Conservation (phyloP, 2,888 invertebrate genomes). For the Eurytoma adleriae region DNA sequence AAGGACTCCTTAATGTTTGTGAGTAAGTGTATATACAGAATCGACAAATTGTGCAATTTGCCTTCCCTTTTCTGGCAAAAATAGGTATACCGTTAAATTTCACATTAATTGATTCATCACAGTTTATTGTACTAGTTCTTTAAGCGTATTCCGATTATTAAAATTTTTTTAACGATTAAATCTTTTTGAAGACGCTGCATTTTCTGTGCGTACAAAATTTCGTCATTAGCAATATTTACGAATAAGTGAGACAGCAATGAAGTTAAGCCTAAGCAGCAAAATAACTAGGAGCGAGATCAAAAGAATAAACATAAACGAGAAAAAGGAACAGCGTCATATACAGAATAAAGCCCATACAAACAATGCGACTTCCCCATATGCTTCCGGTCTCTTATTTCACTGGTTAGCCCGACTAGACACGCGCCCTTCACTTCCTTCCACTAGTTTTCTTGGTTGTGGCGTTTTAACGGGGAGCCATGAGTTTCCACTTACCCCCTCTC, state of each 20-base stretch:
- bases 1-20: background rate
- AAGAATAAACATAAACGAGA: constrained; percentile 5
- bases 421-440: constrained; percentile 68
- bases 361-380: constrained; percentile 74
- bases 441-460: constrained; percentile 33
- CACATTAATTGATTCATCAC: too few species aligned
- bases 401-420: constrained; percentile 70
- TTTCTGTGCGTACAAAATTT: background rate
- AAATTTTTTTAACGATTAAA: background rate
- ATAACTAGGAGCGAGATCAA: constrained; percentile 9
- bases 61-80: too few species aligned
- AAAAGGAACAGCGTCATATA: constrained; percentile 21
- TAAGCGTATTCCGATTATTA: background rate
- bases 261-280: constrained; percentile 31
- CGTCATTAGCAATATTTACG: background rate
- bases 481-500: constrained; percentile 45
- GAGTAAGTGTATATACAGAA: too few species aligned
- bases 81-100: too few species aligned
- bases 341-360: constrained; percentile 70
- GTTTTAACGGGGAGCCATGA: constrained; percentile 21
- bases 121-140: too few species aligned
- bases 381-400: constrained; percentile 76
- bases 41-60: too few species aligned
- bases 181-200: too few species aligned
- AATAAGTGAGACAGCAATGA: constrained; percentile 29